These are phyloP conservation scores for Falco columbarius DNA, from an alignment of 2,797 vertebrate species.

Conservation along the genomic window DNA sequence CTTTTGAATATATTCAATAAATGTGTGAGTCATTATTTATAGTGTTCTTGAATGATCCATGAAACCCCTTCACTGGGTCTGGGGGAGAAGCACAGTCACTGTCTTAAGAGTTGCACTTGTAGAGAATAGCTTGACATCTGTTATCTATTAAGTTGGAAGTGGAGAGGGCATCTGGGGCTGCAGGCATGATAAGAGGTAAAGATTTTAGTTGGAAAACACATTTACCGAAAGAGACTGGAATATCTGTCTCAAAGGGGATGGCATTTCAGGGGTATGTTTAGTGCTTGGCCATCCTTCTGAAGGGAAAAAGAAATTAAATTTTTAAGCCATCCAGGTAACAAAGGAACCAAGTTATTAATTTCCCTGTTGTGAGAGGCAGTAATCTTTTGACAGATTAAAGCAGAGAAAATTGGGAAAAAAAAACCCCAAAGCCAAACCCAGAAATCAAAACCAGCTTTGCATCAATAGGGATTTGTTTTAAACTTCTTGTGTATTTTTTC, in stretches of 20 bases:
- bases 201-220: background rate
- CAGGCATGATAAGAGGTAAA: background rate
- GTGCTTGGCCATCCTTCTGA: background rate
- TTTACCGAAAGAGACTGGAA: background rate
- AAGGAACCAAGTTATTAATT: background rate
- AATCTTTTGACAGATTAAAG: background rate
- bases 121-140: constrained; percentile 1
- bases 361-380: background rate
- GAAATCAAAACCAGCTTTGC: background rate
- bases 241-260: background rate
- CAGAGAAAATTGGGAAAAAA: background rate
- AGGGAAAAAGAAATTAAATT: background rate
- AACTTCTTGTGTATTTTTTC: background rate
- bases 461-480: background rate
- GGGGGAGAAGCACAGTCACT: background rate
- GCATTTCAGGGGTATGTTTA: background rate
- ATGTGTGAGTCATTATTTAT: background rate
- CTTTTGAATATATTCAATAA: background rate
- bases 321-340: background rate
- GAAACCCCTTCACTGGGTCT: background rate
- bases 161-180: background rate
- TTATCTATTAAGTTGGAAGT: background rate
- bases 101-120: background rate
- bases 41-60: background rate
- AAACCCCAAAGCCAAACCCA: background rate